These are phyloP conservation scores for Nomada ferruginata DNA, from an alignment of 2,888 invertebrate genomes.

Conservation along the genomic window DNA sequence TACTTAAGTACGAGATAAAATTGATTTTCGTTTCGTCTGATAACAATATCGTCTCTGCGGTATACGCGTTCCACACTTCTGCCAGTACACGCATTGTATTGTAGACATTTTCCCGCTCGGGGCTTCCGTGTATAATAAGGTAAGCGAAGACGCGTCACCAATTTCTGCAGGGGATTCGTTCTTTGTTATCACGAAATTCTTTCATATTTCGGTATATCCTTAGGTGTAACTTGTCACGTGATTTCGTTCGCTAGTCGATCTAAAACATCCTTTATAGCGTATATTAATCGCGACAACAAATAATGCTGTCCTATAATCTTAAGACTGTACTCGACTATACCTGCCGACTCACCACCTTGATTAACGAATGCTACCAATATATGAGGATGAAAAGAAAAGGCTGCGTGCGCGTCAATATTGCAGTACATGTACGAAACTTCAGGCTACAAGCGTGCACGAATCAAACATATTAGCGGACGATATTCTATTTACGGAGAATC, in stretches of 20 bases:
- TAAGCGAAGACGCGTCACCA: constrained; percentile 33
- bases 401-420: not conserved
- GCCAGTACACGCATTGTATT: not conserved
- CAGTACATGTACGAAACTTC: not conserved
- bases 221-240: constrained; percentile 32
- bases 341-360: constrained; percentile 17
- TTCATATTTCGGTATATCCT: constrained; percentile 34
- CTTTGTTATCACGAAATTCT: constrained; percentile 62
- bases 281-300: constrained; percentile 43
- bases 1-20: constrained; percentile 57
- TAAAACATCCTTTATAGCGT: constrained; percentile 48
- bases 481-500: constrained; percentile 48
- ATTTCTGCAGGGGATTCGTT: constrained; percentile 53
- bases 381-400: not conserved
- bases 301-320: constrained; percentile 31
- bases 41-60: constrained; percentile 32
- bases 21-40: constrained; percentile 47
- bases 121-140: constrained; percentile 9
- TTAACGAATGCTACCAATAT: constrained; percentile 19
- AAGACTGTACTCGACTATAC: constrained; percentile 31
- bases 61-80: constrained; percentile 2
- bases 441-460: constrained; percentile 64
- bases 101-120: not conserved
- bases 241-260: constrained; percentile 46
- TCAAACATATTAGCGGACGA: constrained; percentile 69